Conservation (phyloP, 2,888 invertebrate genomes). For the Aproaerema taeniolella region DNA sequence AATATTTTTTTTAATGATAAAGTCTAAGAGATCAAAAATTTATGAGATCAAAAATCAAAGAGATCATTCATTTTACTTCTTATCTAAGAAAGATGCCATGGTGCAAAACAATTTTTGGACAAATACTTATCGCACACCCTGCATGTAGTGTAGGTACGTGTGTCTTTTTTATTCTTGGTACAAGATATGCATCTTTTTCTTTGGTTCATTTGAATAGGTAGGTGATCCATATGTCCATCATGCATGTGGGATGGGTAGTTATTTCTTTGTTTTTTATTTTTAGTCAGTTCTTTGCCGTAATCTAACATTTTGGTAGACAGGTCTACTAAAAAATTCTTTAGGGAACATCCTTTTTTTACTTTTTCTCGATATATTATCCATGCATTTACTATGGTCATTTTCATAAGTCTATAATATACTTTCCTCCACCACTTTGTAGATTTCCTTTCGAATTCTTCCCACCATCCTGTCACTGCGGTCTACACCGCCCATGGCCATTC, state of each 20-base stretch:
- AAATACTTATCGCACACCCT: neutral
- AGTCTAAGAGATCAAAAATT: neutral
- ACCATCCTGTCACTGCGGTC: neutral
- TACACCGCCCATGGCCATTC: neutral
- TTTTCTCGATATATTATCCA: neutral
- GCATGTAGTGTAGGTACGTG: neutral
- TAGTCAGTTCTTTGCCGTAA: neutral
- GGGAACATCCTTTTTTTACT: neutral
- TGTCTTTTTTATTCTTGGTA: neutral
- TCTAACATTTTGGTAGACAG: neutral
- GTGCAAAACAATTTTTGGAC: neutral
- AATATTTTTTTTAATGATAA: neutral
- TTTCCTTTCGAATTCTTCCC: neutral
- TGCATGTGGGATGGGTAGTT: neutral
- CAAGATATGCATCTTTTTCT: neutral
- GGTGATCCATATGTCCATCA: neutral
- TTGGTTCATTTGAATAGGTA: neutral
- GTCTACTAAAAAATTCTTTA: neutral
- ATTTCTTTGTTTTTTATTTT: neutral
- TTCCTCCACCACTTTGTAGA: neutral
- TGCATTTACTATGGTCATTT: neutral
- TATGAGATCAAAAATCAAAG: neutral
- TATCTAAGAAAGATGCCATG: neutral
- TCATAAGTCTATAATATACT: neutral
- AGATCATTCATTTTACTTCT: neutral